Evolutionary conservation across 2,113 vertebrate species (phyloP), one percentile per base, ranked within the genome.

Genomic region (Indicator indicator): DNA sequence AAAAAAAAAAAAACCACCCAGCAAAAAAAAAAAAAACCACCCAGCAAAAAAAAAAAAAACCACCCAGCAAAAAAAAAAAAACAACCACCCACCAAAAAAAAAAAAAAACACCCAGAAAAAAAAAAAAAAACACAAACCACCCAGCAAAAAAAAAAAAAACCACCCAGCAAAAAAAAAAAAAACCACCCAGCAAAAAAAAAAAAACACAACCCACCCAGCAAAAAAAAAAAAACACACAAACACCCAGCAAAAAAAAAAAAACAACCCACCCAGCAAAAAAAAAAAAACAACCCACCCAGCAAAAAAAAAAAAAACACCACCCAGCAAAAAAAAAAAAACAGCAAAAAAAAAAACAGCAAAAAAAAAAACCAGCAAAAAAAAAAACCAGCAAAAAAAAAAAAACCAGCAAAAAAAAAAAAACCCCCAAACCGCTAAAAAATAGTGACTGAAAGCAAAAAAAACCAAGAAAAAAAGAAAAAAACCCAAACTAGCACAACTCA

Each of bases 361-460:
- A 36, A 36, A 36, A 8, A 36, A 36, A 7, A 36, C 36, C 36
- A 36, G 36, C 36, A 36, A 36, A 36, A 36, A 36, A 36, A 36
- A 36, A 36, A 28, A 55, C 54, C 54, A 36, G 36, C 44, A 46
- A 58, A 64, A 52, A 20, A 85, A 27, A 27, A 54, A 26, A 24
- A 24, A 24, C 46, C 46, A 54, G 12, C 52, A 21, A 36, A 36
- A 44, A 46, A 54, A 60, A 11, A 12, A 7, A 16, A 19, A 42
- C 42, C 42, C 16, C 46, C 18, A 26, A 10, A 26, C 11, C 81
- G 94, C 91, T 91, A 1, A 58, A 2, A 58, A 69, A 36, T 67
- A 83, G 38, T 63, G 91, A 44, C 19, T 63, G 18, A 64, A 83
- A 94, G 95, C 95, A 77, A 83, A 11, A 23, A 23, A 91, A 91